phyloP scores from a whole-genome alignment of 35 echinoderm and acorn worm species.

The Acanthaster planci region DNA sequence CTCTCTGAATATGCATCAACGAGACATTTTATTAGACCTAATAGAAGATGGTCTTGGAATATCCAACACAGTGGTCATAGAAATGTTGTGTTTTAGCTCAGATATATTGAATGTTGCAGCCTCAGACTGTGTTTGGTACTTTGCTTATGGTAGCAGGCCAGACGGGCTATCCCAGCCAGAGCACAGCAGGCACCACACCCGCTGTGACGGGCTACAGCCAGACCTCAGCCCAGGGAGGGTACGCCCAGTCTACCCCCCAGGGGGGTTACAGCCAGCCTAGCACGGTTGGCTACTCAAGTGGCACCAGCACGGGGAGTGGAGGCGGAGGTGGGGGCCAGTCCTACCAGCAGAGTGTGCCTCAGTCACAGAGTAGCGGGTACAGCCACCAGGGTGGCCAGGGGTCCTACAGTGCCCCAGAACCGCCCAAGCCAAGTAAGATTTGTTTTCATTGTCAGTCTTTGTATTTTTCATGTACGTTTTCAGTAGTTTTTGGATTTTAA shows the following conservation, averaged over 20 bases:
- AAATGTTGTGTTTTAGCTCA: too few species aligned
- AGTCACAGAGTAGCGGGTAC: neutral
- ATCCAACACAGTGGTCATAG: too few species aligned
- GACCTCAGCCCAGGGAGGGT: neutral
- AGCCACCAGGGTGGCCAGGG: neutral
- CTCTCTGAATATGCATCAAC: too few species aligned
- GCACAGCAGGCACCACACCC: neutral
- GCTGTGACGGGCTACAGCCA: slow-evolving; percentile 10
- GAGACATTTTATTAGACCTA: too few species aligned
- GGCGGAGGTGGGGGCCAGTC: neutral
- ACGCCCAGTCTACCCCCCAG: neutral
- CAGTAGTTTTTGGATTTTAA: too few species aligned
- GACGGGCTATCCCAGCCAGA: slow-evolving; percentile 6
- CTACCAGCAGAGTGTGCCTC: neutral
- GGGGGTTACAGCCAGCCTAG: slow-evolving; percentile 4
- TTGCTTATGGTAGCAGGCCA: neutral
- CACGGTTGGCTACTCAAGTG: neutral
- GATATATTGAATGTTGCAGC: too few species aligned
- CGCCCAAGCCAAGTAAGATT: neutral
- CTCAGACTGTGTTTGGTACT: too few species aligned
- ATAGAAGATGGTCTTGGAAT: too few species aligned
- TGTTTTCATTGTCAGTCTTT: too few species aligned
- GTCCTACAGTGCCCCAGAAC: neutral
- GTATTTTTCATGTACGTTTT: too few species aligned
- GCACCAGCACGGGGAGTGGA: neutral